Evolutionary conservation across 2,113 vertebrate species (phyloP), one percentile per base, ranked within the genome.

Genomic region (Semnornis frantzii): DNA sequence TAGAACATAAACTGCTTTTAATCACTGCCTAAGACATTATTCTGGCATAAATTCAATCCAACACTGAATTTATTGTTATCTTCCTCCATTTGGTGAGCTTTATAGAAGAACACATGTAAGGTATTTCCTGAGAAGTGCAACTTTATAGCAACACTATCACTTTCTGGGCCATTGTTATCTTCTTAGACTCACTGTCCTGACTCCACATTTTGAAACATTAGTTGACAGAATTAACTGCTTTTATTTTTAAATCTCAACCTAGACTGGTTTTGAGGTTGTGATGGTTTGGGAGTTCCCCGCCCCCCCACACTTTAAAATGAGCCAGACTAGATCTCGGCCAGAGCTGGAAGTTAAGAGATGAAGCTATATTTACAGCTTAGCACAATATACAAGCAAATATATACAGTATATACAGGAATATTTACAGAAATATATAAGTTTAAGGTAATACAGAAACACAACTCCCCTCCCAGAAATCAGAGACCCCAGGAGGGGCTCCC

Each of bases 161-260:
- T 33, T 48, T 30, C 24, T 57, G 42, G 39, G 39, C 37, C 66
- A 37, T 0, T 0, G 18, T 46, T 74, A 84, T 28, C 25, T 60
- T 4, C 57, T 31, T 8, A 20, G 5, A 12, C 9, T 55, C 34
- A 16, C 3, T 13, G 2, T 17, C 54, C 46, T 46, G 44, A 18
- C 44, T 57, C 3, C 62, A n/a, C 19, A 16, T 42, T 71, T 90
- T 37, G 7, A 33, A 71, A 24, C 0, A 55, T 10, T 0, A 25
- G 6, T 5, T 46, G 44, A 50, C 17, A 54, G 42, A 91, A 77
- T 44, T 69, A 7, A 16, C 3, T 62, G 63, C 14, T 62, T 83
- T 78, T 39, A 9, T 37, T 77, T 74, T 52, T n/a, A 42, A 58
- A 33, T 62, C 28, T 68, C 33, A 39, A 31, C 24, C 50, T 58